Percentiles rank a stretch among this genome's conserved stretches.
These are phyloP conservation scores for Bubo bubo DNA, from an alignment of 2,113 vertebrate genomes.

Conservation along the genomic window DNA sequence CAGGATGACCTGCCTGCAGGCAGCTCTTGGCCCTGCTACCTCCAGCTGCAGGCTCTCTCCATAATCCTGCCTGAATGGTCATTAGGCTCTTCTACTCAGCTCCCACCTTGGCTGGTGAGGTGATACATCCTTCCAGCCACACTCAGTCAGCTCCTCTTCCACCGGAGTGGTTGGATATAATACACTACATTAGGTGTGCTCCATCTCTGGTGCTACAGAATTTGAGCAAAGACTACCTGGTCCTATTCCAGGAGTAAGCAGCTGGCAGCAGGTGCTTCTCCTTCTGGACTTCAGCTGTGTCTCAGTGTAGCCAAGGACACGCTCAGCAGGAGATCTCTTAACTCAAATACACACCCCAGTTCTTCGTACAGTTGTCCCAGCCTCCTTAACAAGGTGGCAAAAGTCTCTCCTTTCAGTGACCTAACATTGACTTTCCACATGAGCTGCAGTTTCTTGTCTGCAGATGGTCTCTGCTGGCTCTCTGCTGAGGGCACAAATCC, in stretches of 20 bases:
- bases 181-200: background rate
- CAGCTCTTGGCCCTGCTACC: background rate
- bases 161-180: background rate
- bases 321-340: background rate
- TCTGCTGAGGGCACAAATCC: background rate
- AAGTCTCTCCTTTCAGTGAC: background rate
- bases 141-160: background rate
- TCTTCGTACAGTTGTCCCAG: background rate
- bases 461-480: background rate
- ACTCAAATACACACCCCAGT: background rate
- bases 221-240: background rate
- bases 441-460: background rate
- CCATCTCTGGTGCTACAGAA: background rate
- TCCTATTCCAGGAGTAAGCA: background rate
- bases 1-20: background rate
- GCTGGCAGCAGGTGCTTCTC: background rate
- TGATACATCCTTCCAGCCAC: background rate
- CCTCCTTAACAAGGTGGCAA: background rate
- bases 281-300: background rate
- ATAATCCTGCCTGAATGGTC: rapidly evolving
- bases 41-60: background rate
- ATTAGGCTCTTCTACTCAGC: background rate
- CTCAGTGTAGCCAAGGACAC: background rate
- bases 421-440: background rate
- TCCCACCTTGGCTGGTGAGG: background rate